phyloP scores from a whole-genome alignment of 2,113 vertebrate species.

The Seriola quinqueradiata region DNA sequence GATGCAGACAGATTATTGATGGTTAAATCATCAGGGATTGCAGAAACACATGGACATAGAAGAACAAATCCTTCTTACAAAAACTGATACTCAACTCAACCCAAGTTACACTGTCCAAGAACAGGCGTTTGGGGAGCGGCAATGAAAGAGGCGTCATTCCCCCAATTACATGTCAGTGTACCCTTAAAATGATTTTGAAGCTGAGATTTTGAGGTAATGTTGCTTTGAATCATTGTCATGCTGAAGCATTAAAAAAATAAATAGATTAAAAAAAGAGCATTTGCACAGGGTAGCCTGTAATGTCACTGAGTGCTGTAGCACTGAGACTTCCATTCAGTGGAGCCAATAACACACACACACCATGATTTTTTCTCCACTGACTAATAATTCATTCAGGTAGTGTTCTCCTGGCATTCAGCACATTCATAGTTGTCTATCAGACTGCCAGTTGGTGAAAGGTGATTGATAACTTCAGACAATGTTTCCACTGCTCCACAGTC shows the following conservation, averaged over 20 bases:
- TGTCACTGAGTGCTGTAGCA: background rate
- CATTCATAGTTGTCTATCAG: background rate
- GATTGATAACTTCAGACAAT: conserved; percentile 28
- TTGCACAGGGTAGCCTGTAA: background rate
- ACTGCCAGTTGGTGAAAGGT: background rate
- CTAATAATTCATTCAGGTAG: background rate
- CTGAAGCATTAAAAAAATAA: no score
- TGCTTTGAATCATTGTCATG: no score
- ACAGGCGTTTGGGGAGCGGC: no score
- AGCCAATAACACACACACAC: no score
- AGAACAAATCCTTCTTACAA: background rate
- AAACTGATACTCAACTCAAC: background rate
- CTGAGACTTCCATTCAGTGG: background rate
- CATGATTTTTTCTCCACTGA: no score
- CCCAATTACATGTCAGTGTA: no score
- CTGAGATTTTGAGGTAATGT: no score
- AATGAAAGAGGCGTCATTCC: no score
- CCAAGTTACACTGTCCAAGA: no score
- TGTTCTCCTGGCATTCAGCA: background rate
- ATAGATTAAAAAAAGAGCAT: no score
- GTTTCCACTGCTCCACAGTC: background rate
- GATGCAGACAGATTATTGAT: background rate
- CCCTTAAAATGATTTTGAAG: no score
- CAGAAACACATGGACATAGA: background rate
- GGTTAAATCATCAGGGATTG: background rate